Percentiles rank a stretch among this genome's conserved stretches.
Conservation (phyloP, 2,797 vertebrate species). For the Ispidina picta region DNA sequence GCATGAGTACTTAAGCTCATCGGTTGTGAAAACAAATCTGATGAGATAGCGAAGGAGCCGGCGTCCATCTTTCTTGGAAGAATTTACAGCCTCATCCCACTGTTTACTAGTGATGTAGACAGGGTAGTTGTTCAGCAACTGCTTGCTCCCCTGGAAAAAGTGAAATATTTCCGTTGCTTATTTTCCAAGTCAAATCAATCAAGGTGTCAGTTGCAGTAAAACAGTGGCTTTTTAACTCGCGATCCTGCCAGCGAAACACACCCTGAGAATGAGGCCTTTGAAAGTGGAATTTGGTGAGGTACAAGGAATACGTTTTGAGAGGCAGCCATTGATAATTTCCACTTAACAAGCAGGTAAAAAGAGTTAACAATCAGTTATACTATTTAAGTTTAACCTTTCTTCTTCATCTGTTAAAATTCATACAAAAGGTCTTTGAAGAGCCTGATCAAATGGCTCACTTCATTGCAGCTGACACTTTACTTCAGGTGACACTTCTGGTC, state of each 20-base stretch:
- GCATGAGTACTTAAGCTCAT: conserved; percentile 99
- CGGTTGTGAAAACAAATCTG: conserved; percentile 97
- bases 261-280: conserved; percentile 58
- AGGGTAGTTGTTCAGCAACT: conserved; percentile 97
- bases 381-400: conserved; percentile 74
- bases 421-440: conserved; percentile 73
- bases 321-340: conserved; percentile 72
- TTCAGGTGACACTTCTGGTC: conserved; percentile 57
- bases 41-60: conserved; percentile 98
- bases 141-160: conserved; percentile 92
- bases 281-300: conserved; percentile 67
- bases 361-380: conserved; percentile 73
- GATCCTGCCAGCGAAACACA: conserved; percentile 48
- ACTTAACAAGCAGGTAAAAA: conserved; percentile 74
- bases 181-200: conserved; percentile 36
- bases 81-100: conserved; percentile 99
- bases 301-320: conserved; percentile 63
- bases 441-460: conserved; percentile 75
- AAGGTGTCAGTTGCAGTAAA: conserved; percentile 64
- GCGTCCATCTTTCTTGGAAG: conserved; percentile 96
- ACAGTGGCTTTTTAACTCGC: conserved; percentile 39
- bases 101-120: conserved; percentile 99
- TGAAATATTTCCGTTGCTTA: conserved; percentile 58
- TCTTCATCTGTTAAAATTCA: conserved; percentile 73
- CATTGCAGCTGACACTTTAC: conserved; percentile 49